Base-by-base conservation (phyloP, 2,797 vertebrate genomes). In the Etheostoma nigrum region DNA sequence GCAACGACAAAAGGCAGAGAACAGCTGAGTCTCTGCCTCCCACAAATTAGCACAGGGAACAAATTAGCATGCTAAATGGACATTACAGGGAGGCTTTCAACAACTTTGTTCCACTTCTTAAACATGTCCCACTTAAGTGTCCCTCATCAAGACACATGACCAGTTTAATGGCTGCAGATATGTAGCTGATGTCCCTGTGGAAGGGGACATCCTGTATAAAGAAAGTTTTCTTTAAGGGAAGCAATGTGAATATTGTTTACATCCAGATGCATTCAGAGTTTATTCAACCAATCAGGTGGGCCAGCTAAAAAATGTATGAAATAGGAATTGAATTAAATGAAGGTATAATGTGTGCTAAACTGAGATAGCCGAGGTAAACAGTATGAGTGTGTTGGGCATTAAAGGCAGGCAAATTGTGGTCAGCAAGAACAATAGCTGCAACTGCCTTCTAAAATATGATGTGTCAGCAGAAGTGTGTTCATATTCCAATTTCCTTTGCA, bases 1-100 rank as follows among this genome's bases (percentile, higher is more conserved):
- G 66, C 30, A 52, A 72, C 33, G 61, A 33, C 52, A 61, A 18
- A 76, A 51, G 13, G 49, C 66, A 67, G 51, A 70, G 57, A 13
- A 44, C 66, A 8, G 21, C n/a, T 5, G 1, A 55, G 42, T 72
- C 36, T 81, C 52, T 57, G 54, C 12, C 27, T 67, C 48, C 65
- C n/a, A 25, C 55, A 77, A 55, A 67, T 60, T 36, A 67, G 21
- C 18, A 40, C 45, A 60, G n/a, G 15, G 33, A 81, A 67, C 27
- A 47, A 5, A 36, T 65, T 18, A 52, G 45, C 5, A 0, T 67
- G 67, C 58, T 65, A 66, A 49, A 71, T 49, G 58, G 14, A 72
- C 30, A 66, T 48, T 63, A 45, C 59, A 72, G 40, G 40, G 44
- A 21, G 53, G 78, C 25, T 61, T 54, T 72, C 23, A 54, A 60